Evolutionary conservation across 2,797 vertebrate genomes (phyloP), one percentile per base, ranked within the genome.

Genomic region (Ptychobarbus kaznakovi): DNA sequence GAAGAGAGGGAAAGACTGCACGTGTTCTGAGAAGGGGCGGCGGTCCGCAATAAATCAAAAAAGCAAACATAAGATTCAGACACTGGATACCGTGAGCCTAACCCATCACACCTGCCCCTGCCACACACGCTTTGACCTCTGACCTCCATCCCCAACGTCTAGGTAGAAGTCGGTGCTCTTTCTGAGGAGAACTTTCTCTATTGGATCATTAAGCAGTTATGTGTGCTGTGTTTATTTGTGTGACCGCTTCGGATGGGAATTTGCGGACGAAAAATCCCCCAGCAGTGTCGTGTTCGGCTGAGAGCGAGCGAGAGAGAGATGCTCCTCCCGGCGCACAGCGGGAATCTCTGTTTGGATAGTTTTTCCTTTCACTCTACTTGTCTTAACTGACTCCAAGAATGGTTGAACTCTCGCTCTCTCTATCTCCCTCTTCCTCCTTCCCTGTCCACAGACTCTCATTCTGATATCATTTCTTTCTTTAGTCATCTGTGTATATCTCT

Each of bases 311-410:
- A 80, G 38, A 82, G 73, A 63, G 72, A 83, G 66, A 86, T 88
- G 90, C 91, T 92, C 92, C 92, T 92, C 87, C 89, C 89, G 90
- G 82, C 88, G 89, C 89, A 44, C 90, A 90, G 80, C 89, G 88
- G 91, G 92, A 90, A 86, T 92, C 91, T 90, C 89, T 96, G 92
- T 95, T 94, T 91, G 93, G 94, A 91, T 93, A 94, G 93, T 94
- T 92, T 94, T 94, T 92, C 90, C 92, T 94, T 94, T 93, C 90
- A 85, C 86, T 40, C 84, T 70, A 80, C 90, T 92, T 91, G 90
- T 95, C 93, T 95, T 94, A 95, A 95, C 93, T 93, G 92, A 91
- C 92, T 95, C 94, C 92, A 94, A 93, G 94, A 86, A 94, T 93
- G 91, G 92, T 90, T 86, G 81, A 86, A 80, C 90, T 93, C 89